Evolutionary conservation across 2,113 vertebrate genomes (phyloP).

Genomic region (Ammodytes marinus): DNA sequence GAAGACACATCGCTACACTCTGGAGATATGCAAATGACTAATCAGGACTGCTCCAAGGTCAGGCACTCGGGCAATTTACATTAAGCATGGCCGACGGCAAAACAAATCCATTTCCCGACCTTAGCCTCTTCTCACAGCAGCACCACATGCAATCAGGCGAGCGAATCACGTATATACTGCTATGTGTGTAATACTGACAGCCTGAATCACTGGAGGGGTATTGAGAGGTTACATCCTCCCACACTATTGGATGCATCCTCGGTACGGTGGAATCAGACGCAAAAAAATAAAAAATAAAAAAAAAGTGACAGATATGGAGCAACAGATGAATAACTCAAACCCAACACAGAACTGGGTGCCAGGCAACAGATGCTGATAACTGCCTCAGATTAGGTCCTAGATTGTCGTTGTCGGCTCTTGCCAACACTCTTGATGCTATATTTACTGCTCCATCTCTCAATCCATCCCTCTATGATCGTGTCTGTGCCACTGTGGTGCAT

Average conservation of each 20-base stretch:
- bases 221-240: slow-evolving; percentile 57
- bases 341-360: slow-evolving; percentile 69
- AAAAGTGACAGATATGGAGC: slow-evolving; percentile 70
- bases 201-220: slow-evolving; percentile 47
- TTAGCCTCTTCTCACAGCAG: slow-evolving; percentile 30
- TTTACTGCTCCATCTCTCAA: slow-evolving; percentile 61
- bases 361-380: slow-evolving; percentile 81
- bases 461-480: slow-evolving; percentile 45
- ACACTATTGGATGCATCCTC: slow-evolving; percentile 57
- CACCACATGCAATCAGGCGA: slow-evolving; percentile 56
- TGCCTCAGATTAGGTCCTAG: slow-evolving; percentile 73
- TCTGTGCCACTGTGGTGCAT: slow-evolving; percentile 41
- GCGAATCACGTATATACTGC: slow-evolving; percentile 4
- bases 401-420: slow-evolving; percentile 63
- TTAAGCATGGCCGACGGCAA: slow-evolving; percentile 60
- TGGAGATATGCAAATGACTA: slow-evolving; percentile 65
- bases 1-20: slow-evolving; percentile 34
- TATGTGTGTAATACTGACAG: slow-evolving; percentile 28
- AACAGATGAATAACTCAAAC: slow-evolving; percentile 73
- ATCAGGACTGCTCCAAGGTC: slow-evolving; percentile 65
- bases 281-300: slow-evolving; percentile 9
- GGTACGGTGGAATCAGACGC: slow-evolving; percentile 49
- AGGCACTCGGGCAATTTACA: slow-evolving; percentile 53
- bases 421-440: slow-evolving; percentile 70
- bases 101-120: slow-evolving; percentile 66